A percentile compares a stretch with the other conserved stretches of the same genome.
Evolutionary conservation across 1,140 invertebrate genomes (phyloP).

Genomic region (Antheraea pernyi): DNA sequence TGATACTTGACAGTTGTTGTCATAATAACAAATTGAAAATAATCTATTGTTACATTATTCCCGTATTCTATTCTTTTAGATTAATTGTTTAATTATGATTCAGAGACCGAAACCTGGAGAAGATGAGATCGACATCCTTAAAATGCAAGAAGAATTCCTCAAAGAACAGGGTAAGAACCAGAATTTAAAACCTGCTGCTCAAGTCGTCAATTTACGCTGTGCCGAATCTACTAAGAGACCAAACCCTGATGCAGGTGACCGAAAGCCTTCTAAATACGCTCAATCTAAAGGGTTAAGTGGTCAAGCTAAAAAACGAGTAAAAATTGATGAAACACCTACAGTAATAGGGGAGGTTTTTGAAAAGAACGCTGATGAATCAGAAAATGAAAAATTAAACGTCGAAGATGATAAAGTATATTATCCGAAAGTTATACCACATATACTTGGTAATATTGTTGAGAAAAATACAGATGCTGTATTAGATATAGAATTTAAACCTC

Average conservation of each 20-base stretch:
- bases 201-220: conserved; percentile 79
- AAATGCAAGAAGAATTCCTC: conserved; percentile 85
- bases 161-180: conserved; percentile 72
- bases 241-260: conserved; percentile 24
- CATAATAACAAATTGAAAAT: neutral
- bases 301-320: conserved; percentile 40
- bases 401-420: conserved; percentile 76
- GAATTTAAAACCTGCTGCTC: conserved; percentile 79
- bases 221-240: conserved; percentile 43
- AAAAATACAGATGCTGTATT: conserved; percentile 64
- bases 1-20: neutral
- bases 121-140: conserved; percentile 84
- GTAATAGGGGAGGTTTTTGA: conserved; percentile 55
- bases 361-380: conserved; percentile 49
- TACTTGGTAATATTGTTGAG: conserved; percentile 83
- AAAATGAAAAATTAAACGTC: conserved; percentile 34
- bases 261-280: conserved; percentile 70
- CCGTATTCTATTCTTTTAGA: no score
- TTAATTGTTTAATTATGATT: conserved; percentile 70
- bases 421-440: conserved; percentile 66
- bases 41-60: no score
- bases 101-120: conserved; percentile 83
- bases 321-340: conserved; percentile 30
- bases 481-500: conserved; percentile 33
- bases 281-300: conserved; percentile 56